phyloP scores from a whole-genome alignment of 2,888 invertebrate species.

The Epirrhoe tristata region DNA sequence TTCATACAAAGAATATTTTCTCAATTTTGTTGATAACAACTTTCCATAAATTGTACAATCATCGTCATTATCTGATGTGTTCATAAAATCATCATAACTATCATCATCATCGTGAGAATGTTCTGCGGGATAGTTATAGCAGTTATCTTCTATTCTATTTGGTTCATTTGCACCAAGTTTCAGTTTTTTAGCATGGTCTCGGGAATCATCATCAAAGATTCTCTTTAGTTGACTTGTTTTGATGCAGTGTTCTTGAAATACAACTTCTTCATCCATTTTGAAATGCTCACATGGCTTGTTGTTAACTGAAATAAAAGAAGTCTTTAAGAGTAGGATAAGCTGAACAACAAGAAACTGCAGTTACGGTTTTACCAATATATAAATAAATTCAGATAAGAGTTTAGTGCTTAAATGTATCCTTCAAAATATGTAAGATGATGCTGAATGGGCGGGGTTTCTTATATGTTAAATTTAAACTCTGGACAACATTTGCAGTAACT shows the following conservation, averaged over 20 bases:
- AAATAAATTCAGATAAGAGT: too few relatives aligned
- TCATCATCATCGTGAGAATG: constrained; percentile 2
- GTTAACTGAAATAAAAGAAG: too few relatives aligned
- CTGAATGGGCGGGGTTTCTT: too few relatives aligned
- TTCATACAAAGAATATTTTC: constrained; percentile 26
- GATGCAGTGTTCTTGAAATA: not conserved
- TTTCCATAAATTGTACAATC: constrained; percentile 24
- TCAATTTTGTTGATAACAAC: constrained; percentile 23
- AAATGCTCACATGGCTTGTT: too few relatives aligned
- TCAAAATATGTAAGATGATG: too few relatives aligned
- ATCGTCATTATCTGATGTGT: constrained; percentile 15
- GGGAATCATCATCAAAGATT: not conserved
- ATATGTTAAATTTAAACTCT: too few relatives aligned
- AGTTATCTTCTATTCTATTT: not conserved
- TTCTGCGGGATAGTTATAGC: constrained; percentile 6
- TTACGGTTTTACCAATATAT: too few relatives aligned
- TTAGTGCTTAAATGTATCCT: too few relatives aligned
- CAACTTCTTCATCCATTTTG: not conserved
- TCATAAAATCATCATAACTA: not conserved
- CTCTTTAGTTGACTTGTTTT: constrained; percentile 4
- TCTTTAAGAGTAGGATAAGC: too few relatives aligned
- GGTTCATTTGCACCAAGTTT: not conserved
- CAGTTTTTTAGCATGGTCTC: not conserved
- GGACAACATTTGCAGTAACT: too few relatives aligned
- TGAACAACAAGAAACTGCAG: too few relatives aligned